These are phyloP conservation scores for Sciurus niger DNA, from an alignment of 2,113 vertebrate species.

Conservation along the genomic window DNA sequence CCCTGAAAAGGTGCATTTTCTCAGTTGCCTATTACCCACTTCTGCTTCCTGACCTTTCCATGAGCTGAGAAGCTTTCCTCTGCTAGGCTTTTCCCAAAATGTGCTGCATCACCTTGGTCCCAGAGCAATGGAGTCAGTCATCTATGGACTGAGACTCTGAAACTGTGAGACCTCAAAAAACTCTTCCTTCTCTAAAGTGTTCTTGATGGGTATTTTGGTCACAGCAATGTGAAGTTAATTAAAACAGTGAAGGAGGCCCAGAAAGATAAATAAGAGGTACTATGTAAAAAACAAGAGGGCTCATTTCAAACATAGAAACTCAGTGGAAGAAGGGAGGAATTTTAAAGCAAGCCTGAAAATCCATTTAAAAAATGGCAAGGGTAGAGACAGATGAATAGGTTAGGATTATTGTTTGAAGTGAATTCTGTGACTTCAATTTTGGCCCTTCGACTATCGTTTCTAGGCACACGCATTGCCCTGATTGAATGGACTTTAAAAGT, in stretches of 20 bases:
- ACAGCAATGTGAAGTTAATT: no score
- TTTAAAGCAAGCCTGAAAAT: neutral
- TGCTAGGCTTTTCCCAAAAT: no score
- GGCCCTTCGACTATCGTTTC: neutral
- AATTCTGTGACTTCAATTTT: neutral
- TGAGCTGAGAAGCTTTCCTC: no score
- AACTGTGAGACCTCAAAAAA: no score
- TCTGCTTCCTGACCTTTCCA: no score
- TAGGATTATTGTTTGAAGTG: neutral
- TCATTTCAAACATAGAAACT: neutral
- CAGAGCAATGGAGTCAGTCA: no score
- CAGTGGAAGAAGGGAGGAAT: neutral
- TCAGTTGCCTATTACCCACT: no score
- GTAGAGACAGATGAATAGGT: neutral
- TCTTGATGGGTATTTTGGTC: no score
- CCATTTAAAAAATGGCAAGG: neutral
- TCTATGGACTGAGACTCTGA: no score
- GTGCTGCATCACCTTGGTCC: no score
- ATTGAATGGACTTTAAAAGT: neutral
- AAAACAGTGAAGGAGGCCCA: neutral
- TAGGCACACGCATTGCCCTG: neutral
- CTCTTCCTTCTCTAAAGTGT: no score
- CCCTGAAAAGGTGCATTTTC: no score
- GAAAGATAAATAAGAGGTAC: neutral
- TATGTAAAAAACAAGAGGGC: neutral